Evolutionary conservation across 2,113 vertebrate species (phyloP), one percentile per base, ranked within the genome.

Genomic region (Calyptomena viridis): DNA sequence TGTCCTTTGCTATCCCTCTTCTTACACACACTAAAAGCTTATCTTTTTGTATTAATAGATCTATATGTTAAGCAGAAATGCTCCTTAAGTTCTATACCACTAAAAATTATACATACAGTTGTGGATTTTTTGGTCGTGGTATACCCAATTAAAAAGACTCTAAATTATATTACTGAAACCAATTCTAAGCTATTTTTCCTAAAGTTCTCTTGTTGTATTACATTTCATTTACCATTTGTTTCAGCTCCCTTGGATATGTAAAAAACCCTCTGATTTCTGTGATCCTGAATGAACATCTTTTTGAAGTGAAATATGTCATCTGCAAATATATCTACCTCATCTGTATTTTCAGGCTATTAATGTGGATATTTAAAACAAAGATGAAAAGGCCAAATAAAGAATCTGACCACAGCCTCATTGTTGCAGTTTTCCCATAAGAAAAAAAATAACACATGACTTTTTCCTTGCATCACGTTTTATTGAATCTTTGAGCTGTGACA

Each of bases 261-360:
- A 64, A 31, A 7, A 0, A 1, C 2, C 19, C 23, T 8, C 0
- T 5, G 25, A 27, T 63, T 72, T 59, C 52, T 75, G 47, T 79
- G 39, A 75, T 62, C 18, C 14, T 7, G 3, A 66, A 52, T 5
- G 35, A 72, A 73, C 1, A 39, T 16, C 19, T 52, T 25, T 75
- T 73, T 73, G 27, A 85, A 73, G 16, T 72, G 78, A 90, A 79
- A 37, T 55, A 56, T 60, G 7, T 40, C 24, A 63, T 58, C 72
- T 81, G 5, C 31, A 95, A 89, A 89, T 71, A 53, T 35, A 71
- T 21, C 18, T 68, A 31, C 14, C 14, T 76, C 30, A 86, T 49
- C 24, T 76, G 7, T 47, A 73, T 69, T 90, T 93, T 52, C 52
- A 75, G 39, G 4, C 22, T 80, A 47, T 52, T 76, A 73, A 73